Evolutionary conservation across 2,888 invertebrate species (phyloP).

Genomic region (Cryptus viduatorius): DNA sequence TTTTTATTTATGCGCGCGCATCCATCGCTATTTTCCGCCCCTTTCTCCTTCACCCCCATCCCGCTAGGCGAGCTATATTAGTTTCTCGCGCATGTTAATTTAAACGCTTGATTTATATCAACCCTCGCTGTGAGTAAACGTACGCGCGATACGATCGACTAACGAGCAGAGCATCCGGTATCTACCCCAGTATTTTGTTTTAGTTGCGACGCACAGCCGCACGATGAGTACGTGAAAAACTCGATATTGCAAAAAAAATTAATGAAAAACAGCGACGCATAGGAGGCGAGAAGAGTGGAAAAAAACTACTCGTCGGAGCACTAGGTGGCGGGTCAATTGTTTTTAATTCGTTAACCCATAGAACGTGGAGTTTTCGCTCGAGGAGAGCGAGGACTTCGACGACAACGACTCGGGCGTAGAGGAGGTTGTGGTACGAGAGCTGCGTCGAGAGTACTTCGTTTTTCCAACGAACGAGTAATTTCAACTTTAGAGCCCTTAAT

Average conservation of each 20-base stretch:
- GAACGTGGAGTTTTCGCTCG: constrained; percentile 22
- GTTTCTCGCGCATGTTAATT: constrained; percentile 31
- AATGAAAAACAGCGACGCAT: constrained; percentile 9
- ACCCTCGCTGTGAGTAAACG: neutral
- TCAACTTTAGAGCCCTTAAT: constrained; percentile 56
- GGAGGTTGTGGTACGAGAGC: constrained; percentile 13
- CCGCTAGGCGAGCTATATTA: neutral
- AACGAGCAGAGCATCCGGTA: constrained; percentile 27
- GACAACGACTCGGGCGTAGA: constrained; percentile 12
- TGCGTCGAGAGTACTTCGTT: constrained; percentile 53
- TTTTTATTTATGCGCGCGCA: neutral
- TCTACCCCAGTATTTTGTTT: constrained; percentile 33
- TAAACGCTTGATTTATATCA: constrained; percentile 40
- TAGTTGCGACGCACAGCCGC: neutral
- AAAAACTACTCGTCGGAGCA: constrained; percentile 14
- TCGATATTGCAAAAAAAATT: constrained; percentile 1
- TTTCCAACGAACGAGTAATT: constrained; percentile 54
- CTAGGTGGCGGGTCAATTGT: constrained; percentile 40
- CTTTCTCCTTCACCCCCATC: neutral
- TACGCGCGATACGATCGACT: constrained; percentile 40
- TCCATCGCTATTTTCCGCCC: no score
- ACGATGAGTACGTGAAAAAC: neutral
- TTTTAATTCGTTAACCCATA: constrained; percentile 59
- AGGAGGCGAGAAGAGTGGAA: neutral
- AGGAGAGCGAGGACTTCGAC: constrained; percentile 19